Evolutionary conservation across 2,888 invertebrate species (phyloP).

Genomic region (Boloria euphrosyne): DNA sequence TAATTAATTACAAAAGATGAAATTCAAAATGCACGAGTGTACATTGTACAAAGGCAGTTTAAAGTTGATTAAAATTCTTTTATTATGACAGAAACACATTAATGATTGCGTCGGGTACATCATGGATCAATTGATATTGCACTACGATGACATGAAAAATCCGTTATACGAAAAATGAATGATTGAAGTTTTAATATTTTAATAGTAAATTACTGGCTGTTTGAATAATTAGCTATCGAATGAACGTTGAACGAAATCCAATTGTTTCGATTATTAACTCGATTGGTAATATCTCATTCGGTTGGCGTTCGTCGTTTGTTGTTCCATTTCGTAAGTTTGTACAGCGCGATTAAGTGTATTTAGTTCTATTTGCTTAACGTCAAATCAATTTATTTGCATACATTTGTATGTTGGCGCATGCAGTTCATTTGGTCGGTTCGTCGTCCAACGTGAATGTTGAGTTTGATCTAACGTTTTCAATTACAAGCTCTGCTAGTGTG

Average conservation of each 20-base stretch:
- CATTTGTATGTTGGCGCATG: constrained; percentile 31
- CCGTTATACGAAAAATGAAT: constrained; percentile 43
- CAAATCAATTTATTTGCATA: constrained; percentile 37
- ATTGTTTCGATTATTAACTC: constrained; percentile 62
- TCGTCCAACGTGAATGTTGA: constrained; percentile 38
- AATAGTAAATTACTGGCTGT: constrained; percentile 57
- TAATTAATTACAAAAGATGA: not conserved
- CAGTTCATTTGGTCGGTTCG: constrained; percentile 26
- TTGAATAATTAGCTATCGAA: constrained; percentile 65
- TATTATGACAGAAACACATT: constrained; percentile 12
- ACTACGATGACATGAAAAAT: constrained; percentile 39
- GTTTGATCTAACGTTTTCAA: constrained; percentile 25
- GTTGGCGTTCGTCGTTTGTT: constrained; percentile 53
- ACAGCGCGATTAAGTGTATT: constrained; percentile 50
- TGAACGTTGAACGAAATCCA: constrained; percentile 51
- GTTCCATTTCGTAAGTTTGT: constrained; percentile 52
- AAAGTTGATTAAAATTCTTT: constrained; percentile 13
- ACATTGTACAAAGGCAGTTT: not conserved
- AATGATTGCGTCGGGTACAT: constrained; percentile 28
- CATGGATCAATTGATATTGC: constrained; percentile 33
- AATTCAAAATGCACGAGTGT: not conserved
- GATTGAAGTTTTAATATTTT: constrained; percentile 62
- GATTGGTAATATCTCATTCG: constrained; percentile 63
- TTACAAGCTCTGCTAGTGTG: not conserved
- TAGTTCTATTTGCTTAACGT: constrained; percentile 44